Conservation (phyloP, 2,113 vertebrate genomes). For the Scartelaos histophorus region DNA sequence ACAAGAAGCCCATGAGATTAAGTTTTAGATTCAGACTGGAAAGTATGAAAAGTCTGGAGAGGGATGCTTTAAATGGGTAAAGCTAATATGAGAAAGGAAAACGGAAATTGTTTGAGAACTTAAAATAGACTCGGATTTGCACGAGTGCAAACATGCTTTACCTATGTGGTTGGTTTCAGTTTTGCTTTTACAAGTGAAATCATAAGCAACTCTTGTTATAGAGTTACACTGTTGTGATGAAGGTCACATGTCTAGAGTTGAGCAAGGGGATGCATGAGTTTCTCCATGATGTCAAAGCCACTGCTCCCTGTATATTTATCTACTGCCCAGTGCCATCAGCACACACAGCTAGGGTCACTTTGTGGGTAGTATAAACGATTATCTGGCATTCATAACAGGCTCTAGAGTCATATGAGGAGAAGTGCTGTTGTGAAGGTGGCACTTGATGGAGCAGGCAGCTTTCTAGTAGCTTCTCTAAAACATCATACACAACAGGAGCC, state of each 20-base stretch:
- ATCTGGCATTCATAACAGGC: conserved; percentile 48
- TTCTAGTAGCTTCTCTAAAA: conserved; percentile 39
- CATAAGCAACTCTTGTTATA: not conserved
- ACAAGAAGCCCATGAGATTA: conserved; percentile 48
- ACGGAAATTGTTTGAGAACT: conserved; percentile 10
- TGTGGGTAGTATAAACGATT: conserved; percentile 28
- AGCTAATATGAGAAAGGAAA: not conserved
- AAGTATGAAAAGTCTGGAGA: conserved; percentile 26
- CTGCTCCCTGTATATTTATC: conserved; percentile 31
- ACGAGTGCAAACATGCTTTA: not conserved
- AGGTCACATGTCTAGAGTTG: conserved; percentile 50
- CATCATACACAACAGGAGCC: conserved; percentile 4
- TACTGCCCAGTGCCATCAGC: conserved; percentile 18
- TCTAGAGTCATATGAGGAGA: conserved; percentile 55
- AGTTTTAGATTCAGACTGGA: conserved; percentile 42
- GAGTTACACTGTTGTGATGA: conserved; percentile 24
- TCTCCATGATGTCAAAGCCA: conserved; percentile 70
- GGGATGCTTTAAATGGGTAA: conserved; percentile 25
- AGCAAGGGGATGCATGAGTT: conserved; percentile 43
- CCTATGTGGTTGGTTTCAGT: not conserved
- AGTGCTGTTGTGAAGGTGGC: conserved; percentile 30
- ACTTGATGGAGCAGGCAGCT: conserved; percentile 30
- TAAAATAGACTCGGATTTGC: conserved; percentile 4
- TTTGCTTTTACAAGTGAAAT: not conserved
- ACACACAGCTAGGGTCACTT: not conserved